These are phyloP conservation scores for Uria lomvia DNA, from an alignment of 2,113 vertebrate species.

Conservation along the genomic window DNA sequence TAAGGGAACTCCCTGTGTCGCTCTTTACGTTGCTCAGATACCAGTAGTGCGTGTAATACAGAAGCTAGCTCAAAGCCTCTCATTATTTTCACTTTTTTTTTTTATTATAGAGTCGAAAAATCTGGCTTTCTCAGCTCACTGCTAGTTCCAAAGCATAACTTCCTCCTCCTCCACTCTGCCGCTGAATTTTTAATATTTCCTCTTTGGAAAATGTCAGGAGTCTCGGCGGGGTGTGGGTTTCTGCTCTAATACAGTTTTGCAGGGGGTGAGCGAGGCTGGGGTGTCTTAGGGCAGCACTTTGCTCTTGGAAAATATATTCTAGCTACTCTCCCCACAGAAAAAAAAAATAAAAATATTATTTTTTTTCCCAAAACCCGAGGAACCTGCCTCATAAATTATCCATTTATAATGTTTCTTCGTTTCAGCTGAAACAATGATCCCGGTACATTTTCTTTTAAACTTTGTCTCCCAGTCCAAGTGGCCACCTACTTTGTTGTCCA, in stretches of 20 bases:
- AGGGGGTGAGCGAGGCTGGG: not conserved
- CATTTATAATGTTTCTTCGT: not conserved
- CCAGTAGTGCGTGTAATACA: not conserved
- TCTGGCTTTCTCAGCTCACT: not conserved
- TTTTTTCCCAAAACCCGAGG: constrained; percentile 11
- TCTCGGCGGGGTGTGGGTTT: constrained; percentile 18
- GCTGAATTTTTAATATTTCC: constrained; percentile 55
- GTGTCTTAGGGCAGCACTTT: not conserved
- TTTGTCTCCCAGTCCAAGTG: constrained; percentile 32
- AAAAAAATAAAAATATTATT: not conserved
- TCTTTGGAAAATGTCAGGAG: constrained; percentile 44
- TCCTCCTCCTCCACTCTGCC: constrained; percentile 10
- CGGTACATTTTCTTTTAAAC: constrained; percentile 7
- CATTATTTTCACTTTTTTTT: not conserved
- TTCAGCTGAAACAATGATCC: constrained; percentile 52
- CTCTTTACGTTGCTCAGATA: not conserved
- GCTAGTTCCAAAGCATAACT: constrained; percentile 1
- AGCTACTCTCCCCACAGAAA: not conserved
- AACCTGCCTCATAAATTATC: constrained; percentile 16
- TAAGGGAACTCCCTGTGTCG: not conserved
- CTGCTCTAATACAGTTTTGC: not conserved
- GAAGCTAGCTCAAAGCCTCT: constrained; percentile 26
- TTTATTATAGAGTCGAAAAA: not conserved
- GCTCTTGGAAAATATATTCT: not conserved
- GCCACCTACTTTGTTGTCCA: constrained; percentile 57